phyloP scores from a whole-genome alignment of 2,113 vertebrate species.

The Gambusia holbrooki region DNA sequence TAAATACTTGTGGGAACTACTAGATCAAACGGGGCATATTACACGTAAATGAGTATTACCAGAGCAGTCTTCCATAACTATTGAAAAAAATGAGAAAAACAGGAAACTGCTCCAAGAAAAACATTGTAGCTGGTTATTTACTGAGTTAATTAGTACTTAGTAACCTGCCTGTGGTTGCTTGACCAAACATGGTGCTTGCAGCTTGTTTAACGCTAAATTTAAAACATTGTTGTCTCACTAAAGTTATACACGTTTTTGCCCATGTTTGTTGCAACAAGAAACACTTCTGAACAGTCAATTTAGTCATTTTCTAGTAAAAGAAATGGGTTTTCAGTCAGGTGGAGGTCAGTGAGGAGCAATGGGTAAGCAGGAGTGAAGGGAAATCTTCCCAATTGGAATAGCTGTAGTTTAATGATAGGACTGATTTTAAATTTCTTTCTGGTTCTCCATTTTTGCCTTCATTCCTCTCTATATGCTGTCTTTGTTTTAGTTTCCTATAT shows the following conservation, averaged over 20 bases:
- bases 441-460: not conserved
- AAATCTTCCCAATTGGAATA: not conserved
- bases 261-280: not conserved
- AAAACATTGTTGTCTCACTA: too few relatives aligned
- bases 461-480: not conserved
- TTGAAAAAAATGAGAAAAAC: not conserved
- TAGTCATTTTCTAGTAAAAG: too few relatives aligned
- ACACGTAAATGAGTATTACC: not conserved
- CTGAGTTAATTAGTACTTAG: too few relatives aligned
- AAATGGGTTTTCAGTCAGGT: too few relatives aligned
- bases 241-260: too few relatives aligned
- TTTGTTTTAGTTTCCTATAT: slow-evolving; percentile 11
- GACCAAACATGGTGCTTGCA: not conserved
- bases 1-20: not conserved
- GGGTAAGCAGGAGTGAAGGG: too few relatives aligned
- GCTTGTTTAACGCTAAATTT: not conserved
- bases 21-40: not conserved
- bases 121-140: too few relatives aligned
- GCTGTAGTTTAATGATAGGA: not conserved
- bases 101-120: not conserved
- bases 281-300: not conserved
- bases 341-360: too few relatives aligned
- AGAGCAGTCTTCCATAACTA: not conserved
- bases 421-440: not conserved
- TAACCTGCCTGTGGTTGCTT: not conserved